phyloP scores from a whole-genome alignment of 2,113 vertebrate genomes.

The Neodon shergylaensis region DNA sequence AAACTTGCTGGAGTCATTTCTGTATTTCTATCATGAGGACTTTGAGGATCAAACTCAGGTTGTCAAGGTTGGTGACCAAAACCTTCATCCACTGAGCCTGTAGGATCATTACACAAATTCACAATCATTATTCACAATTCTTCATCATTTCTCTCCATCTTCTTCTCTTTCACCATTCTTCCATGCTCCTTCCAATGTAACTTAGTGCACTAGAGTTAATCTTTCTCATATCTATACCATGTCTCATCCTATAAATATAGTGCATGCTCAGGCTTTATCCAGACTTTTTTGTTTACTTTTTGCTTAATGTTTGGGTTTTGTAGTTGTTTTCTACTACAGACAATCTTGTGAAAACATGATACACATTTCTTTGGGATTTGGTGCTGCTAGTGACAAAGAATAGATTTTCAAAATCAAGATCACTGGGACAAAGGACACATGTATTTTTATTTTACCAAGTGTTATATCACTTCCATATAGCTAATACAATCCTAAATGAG shows the following conservation, averaged over 20 bases:
- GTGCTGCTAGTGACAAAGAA: background rate
- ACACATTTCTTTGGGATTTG: background rate
- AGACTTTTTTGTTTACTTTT: background rate
- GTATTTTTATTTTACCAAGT: constrained; percentile 26
- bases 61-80: background rate
- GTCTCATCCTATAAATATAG: background rate
- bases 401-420: background rate
- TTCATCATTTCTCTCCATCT: background rate
- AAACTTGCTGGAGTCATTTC: background rate
- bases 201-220: background rate
- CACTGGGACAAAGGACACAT: background rate
- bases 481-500: background rate
- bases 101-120: background rate
- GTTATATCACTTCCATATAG: background rate
- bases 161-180: background rate
- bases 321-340: background rate
- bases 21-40: background rate
- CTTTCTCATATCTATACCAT: background rate
- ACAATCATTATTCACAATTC: background rate
- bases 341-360: background rate
- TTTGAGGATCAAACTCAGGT: background rate
- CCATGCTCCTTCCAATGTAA: background rate
- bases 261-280: background rate
- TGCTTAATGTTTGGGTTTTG: background rate
- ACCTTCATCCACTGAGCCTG: background rate